These are phyloP conservation scores for Aspiorhynchus laticeps DNA, from an alignment of 2,113 vertebrate species.

Conservation along the genomic window DNA sequence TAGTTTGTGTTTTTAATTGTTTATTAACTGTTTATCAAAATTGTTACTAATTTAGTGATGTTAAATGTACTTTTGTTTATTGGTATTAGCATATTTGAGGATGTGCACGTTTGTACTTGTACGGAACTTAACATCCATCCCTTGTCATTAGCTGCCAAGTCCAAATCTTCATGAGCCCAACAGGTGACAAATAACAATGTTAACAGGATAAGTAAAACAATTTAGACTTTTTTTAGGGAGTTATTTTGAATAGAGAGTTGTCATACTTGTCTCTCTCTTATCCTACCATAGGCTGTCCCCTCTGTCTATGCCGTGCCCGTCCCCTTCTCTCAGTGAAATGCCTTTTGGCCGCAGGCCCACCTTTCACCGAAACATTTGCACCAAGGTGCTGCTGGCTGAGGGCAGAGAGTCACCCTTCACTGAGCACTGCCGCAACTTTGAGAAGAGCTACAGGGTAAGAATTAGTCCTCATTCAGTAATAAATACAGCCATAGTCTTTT, in stretches of 20 bases:
- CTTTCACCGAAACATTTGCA: constrained; percentile 87
- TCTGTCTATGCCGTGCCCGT: constrained; percentile 75
- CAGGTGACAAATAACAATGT: neutral
- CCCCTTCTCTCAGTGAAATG: constrained; percentile 77
- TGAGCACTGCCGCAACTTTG: constrained; percentile 86
- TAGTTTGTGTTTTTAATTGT: neutral
- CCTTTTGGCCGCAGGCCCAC: constrained; percentile 80
- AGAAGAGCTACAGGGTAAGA: constrained; percentile 86
- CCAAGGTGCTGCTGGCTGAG: constrained; percentile 89
- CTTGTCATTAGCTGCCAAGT: neutral
- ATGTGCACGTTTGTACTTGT: neutral
- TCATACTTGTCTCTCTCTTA: neutral
- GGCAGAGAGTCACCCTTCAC: constrained; percentile 83
- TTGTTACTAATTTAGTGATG: neutral
- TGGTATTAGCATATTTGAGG: neutral
- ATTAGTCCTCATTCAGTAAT: neutral
- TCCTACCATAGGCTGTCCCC: constrained; percentile 65
- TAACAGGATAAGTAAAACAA: neutral
- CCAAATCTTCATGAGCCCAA: neutral
- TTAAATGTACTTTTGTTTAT: neutral
- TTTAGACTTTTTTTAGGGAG: neutral
- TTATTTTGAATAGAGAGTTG: neutral
- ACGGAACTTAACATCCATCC: neutral
- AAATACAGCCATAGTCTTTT: too few relatives aligned
- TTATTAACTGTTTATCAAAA: neutral